phyloP scores from a whole-genome alignment of 2,888 invertebrate genomes.

The Mythimna lalbum region DNA sequence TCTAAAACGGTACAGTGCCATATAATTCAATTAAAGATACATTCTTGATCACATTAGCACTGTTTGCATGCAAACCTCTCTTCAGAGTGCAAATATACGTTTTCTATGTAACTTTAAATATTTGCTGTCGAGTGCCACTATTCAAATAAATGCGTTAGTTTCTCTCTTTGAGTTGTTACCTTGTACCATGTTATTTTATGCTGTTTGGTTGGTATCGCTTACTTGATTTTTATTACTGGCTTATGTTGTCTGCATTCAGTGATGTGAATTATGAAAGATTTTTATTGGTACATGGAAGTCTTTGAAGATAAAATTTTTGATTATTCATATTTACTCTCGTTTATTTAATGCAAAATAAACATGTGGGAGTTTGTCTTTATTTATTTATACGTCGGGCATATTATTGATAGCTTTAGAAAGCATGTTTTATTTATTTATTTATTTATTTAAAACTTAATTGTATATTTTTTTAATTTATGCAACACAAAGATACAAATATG shows the following conservation, averaged over 20 bases:
- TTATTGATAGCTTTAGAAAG: not conserved
- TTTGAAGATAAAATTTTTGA: not conserved
- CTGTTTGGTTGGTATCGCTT: slow-evolving; percentile 68
- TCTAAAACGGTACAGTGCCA: slow-evolving; percentile 43
- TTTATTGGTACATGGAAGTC: not conserved
- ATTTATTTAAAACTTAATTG: too few species aligned
- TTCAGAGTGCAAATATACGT: slow-evolving; percentile 75
- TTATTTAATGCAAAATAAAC: not conserved
- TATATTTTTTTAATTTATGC: too few species aligned
- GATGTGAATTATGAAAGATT: slow-evolving; percentile 9
- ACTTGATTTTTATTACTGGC: slow-evolving; percentile 61
- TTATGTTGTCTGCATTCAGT: slow-evolving; percentile 40
- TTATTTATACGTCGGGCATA: not conserved
- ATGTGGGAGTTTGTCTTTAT: not conserved
- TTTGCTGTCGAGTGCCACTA: slow-evolving; percentile 80
- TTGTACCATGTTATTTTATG: slow-evolving; percentile 68
- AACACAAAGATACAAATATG: too few species aligned
- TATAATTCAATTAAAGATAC: slow-evolving; percentile 66
- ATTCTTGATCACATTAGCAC: slow-evolving; percentile 75
- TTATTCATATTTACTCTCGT: not conserved
- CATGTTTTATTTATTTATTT: too few species aligned
- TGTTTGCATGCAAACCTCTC: slow-evolving; percentile 72
- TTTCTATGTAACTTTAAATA: slow-evolving; percentile 83
- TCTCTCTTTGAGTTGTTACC: slow-evolving; percentile 73
- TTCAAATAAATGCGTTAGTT: slow-evolving; percentile 80